phyloP scores from a whole-genome alignment of 2,888 invertebrate species.

The Buathra laborator region DNA sequence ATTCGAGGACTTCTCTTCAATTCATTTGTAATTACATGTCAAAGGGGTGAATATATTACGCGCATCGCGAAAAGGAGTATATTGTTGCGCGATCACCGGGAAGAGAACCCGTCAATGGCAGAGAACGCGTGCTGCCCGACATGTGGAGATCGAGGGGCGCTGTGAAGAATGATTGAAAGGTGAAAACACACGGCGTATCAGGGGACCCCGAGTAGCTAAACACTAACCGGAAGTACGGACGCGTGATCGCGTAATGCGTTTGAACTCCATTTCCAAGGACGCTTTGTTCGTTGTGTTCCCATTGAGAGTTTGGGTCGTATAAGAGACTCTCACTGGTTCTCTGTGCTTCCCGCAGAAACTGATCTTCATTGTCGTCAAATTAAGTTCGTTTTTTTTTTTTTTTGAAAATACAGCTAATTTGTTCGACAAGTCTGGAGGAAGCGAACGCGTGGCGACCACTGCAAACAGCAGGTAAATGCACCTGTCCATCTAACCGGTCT shows the following conservation, averaged over 20 bases:
- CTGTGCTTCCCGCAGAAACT: neutral
- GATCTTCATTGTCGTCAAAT: neutral
- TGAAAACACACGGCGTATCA: slow-evolving; percentile 56
- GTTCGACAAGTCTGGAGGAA: neutral
- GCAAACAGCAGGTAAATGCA: slow-evolving; percentile 70
- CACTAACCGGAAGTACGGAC: slow-evolving; percentile 76
- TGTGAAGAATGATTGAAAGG: slow-evolving; percentile 66
- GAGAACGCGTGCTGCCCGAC: slow-evolving; percentile 43
- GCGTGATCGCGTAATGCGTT: slow-evolving; percentile 77
- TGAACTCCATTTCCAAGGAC: slow-evolving; percentile 75
- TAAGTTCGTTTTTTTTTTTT: neutral
- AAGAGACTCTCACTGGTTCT: slow-evolving; percentile 2
- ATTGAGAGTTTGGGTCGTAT: slow-evolving; percentile 16
- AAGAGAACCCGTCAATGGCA: neutral
- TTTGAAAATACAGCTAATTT: neutral
- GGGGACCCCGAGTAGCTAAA: slow-evolving; percentile 60
- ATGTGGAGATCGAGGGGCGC: slow-evolving; percentile 41
- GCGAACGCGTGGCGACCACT: slow-evolving; percentile 76
- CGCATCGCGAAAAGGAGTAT: neutral
- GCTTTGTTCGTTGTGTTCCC: slow-evolving; percentile 29
- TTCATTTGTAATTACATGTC: slow-evolving; percentile 12
- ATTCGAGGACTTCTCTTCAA: neutral
- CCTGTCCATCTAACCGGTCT: slow-evolving; percentile 74
- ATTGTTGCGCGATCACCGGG: slow-evolving; percentile 12
- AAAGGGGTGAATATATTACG: neutral